These are phyloP conservation scores for Microdon myrmicae DNA, from an alignment of 2,888 invertebrate genomes.

Conservation along the genomic window DNA sequence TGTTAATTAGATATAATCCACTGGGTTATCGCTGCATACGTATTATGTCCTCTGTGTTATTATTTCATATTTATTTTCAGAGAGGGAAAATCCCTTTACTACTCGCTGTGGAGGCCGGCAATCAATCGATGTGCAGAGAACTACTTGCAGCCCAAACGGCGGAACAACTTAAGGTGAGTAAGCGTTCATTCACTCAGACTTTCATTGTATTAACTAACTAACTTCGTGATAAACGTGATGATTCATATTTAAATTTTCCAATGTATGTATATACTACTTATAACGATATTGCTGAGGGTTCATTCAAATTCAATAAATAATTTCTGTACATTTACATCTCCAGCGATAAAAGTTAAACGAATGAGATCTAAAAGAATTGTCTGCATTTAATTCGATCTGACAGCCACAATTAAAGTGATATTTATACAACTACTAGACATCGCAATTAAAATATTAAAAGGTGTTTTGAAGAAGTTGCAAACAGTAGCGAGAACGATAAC, in stretches of 20 bases:
- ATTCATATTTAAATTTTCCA: too few relatives aligned
- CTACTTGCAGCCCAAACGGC: slow-evolving; percentile 87
- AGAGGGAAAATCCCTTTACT: slow-evolving; percentile 93
- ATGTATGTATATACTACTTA: too few relatives aligned
- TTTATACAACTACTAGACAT: slow-evolving; percentile 12
- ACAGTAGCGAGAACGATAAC: slow-evolving; percentile 8
- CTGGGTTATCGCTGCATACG: too few relatives aligned
- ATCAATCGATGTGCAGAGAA: slow-evolving; percentile 94
- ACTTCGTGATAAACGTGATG: too few relatives aligned
- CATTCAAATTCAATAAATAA: neutral
- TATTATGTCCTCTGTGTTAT: too few relatives aligned
- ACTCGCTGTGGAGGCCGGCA: slow-evolving; percentile 93
- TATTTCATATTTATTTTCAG: slow-evolving; percentile 78
- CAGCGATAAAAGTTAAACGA: slow-evolving; percentile 7
- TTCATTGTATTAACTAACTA: too few relatives aligned
- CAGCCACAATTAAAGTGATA: slow-evolving; percentile 10
- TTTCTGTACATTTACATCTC: neutral
- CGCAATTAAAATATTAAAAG: slow-evolving; percentile 27
- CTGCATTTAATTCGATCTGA: slow-evolving; percentile 20
- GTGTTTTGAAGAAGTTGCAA: slow-evolving; percentile 38
- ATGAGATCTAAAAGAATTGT: too few relatives aligned
- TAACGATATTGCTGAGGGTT: slow-evolving; percentile 1
- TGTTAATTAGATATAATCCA: too few relatives aligned
- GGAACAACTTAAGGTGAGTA: slow-evolving; percentile 81
- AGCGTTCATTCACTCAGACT: too few relatives aligned